Evolutionary conservation across 1,140 invertebrate genomes (phyloP).

Genomic region (Drusus annulatus): DNA sequence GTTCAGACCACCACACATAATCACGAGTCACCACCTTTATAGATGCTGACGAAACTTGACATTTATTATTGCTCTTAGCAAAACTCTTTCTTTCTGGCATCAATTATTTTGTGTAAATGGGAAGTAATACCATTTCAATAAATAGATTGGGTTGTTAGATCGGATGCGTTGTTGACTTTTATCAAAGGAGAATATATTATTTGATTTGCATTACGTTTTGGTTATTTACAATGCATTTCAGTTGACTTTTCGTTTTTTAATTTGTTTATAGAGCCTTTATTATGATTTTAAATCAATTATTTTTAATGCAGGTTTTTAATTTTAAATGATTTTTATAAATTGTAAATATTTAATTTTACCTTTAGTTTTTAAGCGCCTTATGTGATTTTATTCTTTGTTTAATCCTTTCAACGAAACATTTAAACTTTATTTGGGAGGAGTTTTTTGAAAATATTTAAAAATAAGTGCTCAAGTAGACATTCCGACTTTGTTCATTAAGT

Average conservation of each 20-base stretch:
- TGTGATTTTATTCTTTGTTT: conserved; percentile 18
- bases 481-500: neutral
- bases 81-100: neutral
- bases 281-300: conserved; percentile 19
- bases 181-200: neutral
- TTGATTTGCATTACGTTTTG: conserved; percentile 1
- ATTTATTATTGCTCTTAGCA: neutral
- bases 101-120: conserved; percentile 13
- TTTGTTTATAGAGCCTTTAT: neutral
- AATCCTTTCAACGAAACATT: conserved; percentile 19
- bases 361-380: conserved; percentile 15
- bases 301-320: conserved; percentile 22
- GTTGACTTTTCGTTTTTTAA: conserved; percentile 1
- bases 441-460: neutral
- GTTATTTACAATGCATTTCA: neutral
- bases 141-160: conserved; percentile 10
- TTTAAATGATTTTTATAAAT: neutral
- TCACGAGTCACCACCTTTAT: conserved; percentile 1
- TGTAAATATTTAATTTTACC: conserved; percentile 17
- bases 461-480: conserved; percentile 15
- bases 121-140: neutral
- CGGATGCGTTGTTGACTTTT: conserved; percentile 4
- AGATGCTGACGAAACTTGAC: conserved; percentile 3
- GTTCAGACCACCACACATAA: neutral
- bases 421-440: neutral